A percentile compares a stretch with the other conserved stretches of the same genome.
phyloP scores from a whole-genome alignment of 2,113 vertebrate species.

The Meleagris gallopavo region DNA sequence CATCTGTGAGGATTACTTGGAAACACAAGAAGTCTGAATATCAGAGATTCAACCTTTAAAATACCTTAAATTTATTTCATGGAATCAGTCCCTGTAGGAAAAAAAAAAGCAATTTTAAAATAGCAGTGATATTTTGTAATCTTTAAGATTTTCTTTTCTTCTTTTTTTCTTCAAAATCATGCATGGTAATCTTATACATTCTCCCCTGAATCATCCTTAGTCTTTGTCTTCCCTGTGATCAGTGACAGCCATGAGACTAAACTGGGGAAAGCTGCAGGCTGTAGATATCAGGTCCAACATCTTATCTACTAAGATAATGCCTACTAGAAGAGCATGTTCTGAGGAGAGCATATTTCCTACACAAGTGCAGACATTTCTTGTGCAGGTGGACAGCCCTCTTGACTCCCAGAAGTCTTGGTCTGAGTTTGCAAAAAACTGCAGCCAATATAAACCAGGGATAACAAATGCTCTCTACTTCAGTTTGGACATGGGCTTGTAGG shows the following conservation, averaged over 20 bases:
- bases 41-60: neutral
- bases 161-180: neutral
- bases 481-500: neutral
- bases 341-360: neutral
- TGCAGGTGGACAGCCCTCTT: neutral
- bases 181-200: neutral
- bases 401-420: neutral
- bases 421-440: neutral
- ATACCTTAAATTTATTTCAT: neutral
- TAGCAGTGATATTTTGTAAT: neutral
- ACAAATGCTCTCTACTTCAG: neutral
- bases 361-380: neutral
- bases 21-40: neutral
- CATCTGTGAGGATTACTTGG: neutral
- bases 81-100: neutral
- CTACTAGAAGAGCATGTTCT: neutral
- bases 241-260: neutral
- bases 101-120: neutral
- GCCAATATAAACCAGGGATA: neutral
- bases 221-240: neutral
- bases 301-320: neutral
- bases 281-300: neutral
- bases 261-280: neutral
- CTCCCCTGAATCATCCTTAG: neutral
- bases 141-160: neutral